These are phyloP conservation scores for Umimayanthus chanpuru DNA, from an alignment of 92 coral and sea anemone species.

Conservation along the genomic window DNA sequence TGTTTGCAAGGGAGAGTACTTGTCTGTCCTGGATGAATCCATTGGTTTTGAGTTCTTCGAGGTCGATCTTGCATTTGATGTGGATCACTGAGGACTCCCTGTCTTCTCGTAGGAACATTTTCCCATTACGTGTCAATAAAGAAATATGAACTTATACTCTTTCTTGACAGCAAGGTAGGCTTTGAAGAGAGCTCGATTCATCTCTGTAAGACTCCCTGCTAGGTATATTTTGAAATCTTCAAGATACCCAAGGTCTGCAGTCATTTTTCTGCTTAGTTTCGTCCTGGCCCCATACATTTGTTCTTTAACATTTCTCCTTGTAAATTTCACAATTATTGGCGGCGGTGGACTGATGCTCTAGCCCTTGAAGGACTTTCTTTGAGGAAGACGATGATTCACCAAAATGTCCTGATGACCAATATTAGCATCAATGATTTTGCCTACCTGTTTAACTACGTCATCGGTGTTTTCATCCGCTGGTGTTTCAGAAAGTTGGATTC, in stretches of 20 bases:
- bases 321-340: conserved; percentile 24
- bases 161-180: neutral
- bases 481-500: neutral
- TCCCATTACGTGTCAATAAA: conserved; percentile 1
- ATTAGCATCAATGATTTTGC: conserved; percentile 27
- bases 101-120: neutral
- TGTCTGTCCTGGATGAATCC: neutral
- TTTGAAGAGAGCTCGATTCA: neutral
- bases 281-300: neutral
- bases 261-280: neutral
- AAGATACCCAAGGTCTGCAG: conserved; percentile 1
- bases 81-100: neutral
- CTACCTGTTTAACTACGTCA: conserved; percentile 21
- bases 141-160: neutral
- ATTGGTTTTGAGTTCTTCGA: neutral
- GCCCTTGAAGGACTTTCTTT: neutral
- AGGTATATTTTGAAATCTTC: conserved; percentile 4
- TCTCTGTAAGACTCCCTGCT: neutral
- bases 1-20: no score
- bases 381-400: conserved; percentile 5
- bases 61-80: neutral
- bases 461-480: conserved; percentile 16
- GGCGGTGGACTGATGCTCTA: conserved; percentile 4
- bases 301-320: conserved; percentile 30
- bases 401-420: neutral